These are phyloP conservation scores for Balearica regulorum DNA, from an alignment of 2,797 vertebrate species.

Conservation along the genomic window DNA sequence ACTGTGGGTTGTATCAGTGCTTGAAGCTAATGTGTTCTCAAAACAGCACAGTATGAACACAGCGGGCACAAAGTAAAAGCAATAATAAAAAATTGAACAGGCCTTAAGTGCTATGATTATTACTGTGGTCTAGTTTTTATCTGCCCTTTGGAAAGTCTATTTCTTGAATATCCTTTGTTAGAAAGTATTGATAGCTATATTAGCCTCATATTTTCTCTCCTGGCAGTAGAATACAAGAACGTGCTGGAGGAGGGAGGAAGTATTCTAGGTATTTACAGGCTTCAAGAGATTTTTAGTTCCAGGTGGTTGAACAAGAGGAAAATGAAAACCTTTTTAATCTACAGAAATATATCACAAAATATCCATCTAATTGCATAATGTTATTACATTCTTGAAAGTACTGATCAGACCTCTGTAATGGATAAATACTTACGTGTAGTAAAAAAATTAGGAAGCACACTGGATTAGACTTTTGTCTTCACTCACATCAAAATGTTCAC, in stretches of 20 bases:
- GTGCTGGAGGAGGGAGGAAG: background rate
- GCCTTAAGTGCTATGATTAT: constrained; percentile 72
- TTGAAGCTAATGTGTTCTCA: constrained; percentile 66
- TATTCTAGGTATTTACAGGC: background rate
- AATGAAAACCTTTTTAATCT: background rate
- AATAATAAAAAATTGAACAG: constrained; percentile 75
- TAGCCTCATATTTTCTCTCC: constrained; percentile 55
- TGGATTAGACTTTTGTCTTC: background rate
- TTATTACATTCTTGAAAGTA: background rate
- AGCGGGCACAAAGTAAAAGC: constrained; percentile 71
- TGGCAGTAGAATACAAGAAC: constrained; percentile 10
- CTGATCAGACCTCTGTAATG: background rate
- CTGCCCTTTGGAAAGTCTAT: constrained; percentile 46
- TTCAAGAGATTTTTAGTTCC: background rate
- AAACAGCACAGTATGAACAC: constrained; percentile 61
- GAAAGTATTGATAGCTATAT: constrained; percentile 59
- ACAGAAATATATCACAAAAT: background rate
- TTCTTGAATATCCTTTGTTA: constrained; percentile 49
- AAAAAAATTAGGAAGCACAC: background rate
- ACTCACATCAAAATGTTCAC: background rate
- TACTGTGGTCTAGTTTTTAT: constrained; percentile 61
- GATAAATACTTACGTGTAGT: background rate
- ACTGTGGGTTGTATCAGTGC: constrained; percentile 29
- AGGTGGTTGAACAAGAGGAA: background rate
- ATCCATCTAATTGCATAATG: background rate